phyloP scores from a whole-genome alignment of 2,797 vertebrate species.

The Lerista edwardsae region DNA sequence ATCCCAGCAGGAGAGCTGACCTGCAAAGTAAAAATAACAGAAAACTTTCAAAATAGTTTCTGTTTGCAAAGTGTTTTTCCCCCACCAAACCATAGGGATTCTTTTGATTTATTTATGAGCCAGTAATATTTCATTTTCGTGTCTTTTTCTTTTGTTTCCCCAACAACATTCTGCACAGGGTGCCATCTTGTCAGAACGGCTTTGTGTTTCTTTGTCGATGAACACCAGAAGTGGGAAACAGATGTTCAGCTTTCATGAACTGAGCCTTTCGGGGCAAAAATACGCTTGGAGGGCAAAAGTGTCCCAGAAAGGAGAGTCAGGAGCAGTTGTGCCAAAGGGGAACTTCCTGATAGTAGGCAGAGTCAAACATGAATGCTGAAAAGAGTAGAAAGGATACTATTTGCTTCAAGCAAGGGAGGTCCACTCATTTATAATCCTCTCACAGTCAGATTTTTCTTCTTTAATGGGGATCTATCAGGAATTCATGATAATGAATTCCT shows the following conservation, averaged over 20 bases:
- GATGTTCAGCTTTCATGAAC: constrained; percentile 19
- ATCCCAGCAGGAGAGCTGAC: neutral
- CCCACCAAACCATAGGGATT: neutral
- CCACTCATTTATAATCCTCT: neutral
- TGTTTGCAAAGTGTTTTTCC: neutral
- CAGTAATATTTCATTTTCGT: neutral
- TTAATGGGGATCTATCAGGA: neutral
- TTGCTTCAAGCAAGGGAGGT: neutral
- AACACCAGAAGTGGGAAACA: constrained; percentile 5
- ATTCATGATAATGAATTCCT: no score
- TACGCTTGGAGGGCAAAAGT: neutral
- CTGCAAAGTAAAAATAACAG: neutral
- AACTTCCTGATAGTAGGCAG: neutral
- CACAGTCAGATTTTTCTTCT: neutral
- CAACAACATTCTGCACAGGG: constrained; percentile 1
- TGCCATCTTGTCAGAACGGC: neutral
- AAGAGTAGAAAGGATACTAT: neutral
- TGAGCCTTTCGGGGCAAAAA: neutral
- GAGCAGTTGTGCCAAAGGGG: neutral
- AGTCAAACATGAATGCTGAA: neutral
- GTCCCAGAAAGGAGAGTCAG: neutral
- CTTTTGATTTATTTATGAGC: constrained; percentile 9
- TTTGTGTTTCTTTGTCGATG: neutral
- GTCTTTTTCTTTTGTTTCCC: neutral
- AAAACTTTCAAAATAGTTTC: neutral